Conservation (phyloP, 2,888 invertebrate genomes). For the Cephus runcator region DNA sequence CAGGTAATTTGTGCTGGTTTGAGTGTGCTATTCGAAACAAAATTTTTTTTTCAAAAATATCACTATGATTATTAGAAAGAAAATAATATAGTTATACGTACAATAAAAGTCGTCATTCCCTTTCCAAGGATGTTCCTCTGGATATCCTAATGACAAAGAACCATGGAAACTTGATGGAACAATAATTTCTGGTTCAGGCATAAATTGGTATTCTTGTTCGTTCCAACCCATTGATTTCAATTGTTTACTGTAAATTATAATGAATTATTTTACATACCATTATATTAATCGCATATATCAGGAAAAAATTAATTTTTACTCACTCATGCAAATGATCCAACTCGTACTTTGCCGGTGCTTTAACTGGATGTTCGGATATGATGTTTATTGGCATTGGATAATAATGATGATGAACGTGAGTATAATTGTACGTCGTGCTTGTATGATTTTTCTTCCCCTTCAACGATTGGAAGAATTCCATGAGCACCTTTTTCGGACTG, state of each 20-base stretch:
- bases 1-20: slow-evolving; percentile 2
- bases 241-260: slow-evolving; percentile 36
- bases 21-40: too few species aligned
- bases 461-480: slow-evolving; percentile 37
- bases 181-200: slow-evolving; percentile 36
- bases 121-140: too few species aligned
- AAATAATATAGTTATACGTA: too few species aligned
- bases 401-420: slow-evolving; percentile 53
- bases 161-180: not conserved
- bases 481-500: slow-evolving; percentile 42
- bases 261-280: not conserved
- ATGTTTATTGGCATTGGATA: slow-evolving; percentile 40
- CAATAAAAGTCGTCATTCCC: too few species aligned
- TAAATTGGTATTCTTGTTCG: slow-evolving; percentile 35
- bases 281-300: not conserved
- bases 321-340: slow-evolving; percentile 41
- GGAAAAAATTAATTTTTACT: slow-evolving; percentile 13
- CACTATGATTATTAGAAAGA: too few species aligned
- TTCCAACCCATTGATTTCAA: slow-evolving; percentile 43
- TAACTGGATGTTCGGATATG: slow-evolving; percentile 29
- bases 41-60: too few species aligned
- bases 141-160: not conserved
- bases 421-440: slow-evolving; percentile 32
- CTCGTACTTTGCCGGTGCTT: slow-evolving; percentile 37
- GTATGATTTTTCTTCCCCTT: slow-evolving; percentile 36